Percentiles rank a stretch among this genome's conserved stretches.
These are phyloP conservation scores for Cecropterus lyciades DNA, from an alignment of 1,140 invertebrate genomes.

Conservation along the genomic window DNA sequence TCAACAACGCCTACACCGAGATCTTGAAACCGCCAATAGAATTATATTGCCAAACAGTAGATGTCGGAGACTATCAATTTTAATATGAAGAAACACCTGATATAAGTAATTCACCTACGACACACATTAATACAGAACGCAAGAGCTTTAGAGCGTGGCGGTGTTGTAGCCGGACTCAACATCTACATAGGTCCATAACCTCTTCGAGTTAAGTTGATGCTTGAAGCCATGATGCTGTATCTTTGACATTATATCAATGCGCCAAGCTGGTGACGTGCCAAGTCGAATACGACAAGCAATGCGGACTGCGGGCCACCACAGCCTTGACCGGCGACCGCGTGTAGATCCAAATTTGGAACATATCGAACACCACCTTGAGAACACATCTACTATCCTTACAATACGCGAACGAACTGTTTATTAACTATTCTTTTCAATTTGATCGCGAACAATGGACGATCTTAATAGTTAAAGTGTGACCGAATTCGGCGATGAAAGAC, in stretches of 20 bases:
- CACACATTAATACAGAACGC: no score
- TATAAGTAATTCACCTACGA: no score
- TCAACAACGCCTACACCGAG: conserved; percentile 3
- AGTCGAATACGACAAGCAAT: conserved; percentile 38
- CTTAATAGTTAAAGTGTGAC: conserved; percentile 12
- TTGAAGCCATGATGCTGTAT: not conserved
- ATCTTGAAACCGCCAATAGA: not conserved
- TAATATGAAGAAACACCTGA: not conserved
- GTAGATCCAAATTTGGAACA: not conserved
- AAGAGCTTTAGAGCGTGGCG: no score
- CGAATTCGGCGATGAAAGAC: conserved; percentile 14
- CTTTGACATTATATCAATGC: conserved; percentile 45
- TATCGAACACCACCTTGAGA: conserved; percentile 23
- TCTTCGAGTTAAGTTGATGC: not conserved
- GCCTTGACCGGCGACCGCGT: conserved; percentile 67
- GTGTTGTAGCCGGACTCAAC: no score
- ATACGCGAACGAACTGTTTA: not conserved
- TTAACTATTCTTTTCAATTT: conserved; percentile 3
- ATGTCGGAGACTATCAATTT: not conserved
- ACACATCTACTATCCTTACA: not conserved
- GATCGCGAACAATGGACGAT: conserved; percentile 6
- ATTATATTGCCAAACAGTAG: not conserved
- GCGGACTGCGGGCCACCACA: conserved; percentile 67
- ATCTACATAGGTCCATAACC: not conserved
- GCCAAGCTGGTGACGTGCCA: conserved; percentile 60